A percentile compares a stretch with the other conserved stretches of the same genome.
phyloP scores from a whole-genome alignment of 92 coral and sea anemone species.

The Blastomussa wellsi region DNA sequence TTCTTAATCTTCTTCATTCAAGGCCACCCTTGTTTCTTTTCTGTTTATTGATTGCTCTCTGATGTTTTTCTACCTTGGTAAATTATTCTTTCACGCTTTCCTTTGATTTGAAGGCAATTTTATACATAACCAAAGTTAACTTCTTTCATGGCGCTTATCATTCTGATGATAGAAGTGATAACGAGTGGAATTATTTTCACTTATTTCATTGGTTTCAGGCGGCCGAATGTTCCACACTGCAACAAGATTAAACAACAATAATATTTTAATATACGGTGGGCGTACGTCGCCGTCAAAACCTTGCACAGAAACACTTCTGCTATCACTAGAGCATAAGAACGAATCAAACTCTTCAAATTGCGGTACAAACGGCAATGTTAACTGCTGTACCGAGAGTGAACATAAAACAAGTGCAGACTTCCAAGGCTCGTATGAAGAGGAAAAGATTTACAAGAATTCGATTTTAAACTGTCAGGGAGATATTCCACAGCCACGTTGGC shows the following conservation, averaged over 20 bases:
- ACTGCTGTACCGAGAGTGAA: not conserved
- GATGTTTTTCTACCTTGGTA: too few species aligned
- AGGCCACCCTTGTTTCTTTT: too few species aligned
- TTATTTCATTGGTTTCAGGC: slow-evolving; percentile 48
- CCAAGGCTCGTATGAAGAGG: not conserved
- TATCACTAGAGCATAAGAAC: not conserved
- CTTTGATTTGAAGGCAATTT: too few species aligned
- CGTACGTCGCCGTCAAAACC: slow-evolving; percentile 82
- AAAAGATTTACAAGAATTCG: slow-evolving; percentile 8
- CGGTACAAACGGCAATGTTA: not conserved
- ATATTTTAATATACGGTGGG: slow-evolving; percentile 71
- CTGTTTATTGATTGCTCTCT: too few species aligned
- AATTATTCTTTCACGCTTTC: too few species aligned
- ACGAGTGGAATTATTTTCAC: not conserved
- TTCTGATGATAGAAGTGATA: too few species aligned
- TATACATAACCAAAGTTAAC: too few species aligned
- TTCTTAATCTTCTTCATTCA: too few species aligned
- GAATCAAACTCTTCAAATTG: not conserved
- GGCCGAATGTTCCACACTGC: slow-evolving; percentile 80
- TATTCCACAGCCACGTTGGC: slow-evolving; percentile 78
- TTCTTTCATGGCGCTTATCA: too few species aligned
- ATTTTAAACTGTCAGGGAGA: slow-evolving; percentile 46
- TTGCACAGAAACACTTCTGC: slow-evolving; percentile 37
- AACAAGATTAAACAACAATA: slow-evolving; percentile 46
- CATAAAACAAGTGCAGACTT: not conserved